Evolutionary conservation across 1,140 invertebrate species (phyloP), one percentile per base, ranked within the genome.

Genomic region (Drosophila dunni): DNA sequence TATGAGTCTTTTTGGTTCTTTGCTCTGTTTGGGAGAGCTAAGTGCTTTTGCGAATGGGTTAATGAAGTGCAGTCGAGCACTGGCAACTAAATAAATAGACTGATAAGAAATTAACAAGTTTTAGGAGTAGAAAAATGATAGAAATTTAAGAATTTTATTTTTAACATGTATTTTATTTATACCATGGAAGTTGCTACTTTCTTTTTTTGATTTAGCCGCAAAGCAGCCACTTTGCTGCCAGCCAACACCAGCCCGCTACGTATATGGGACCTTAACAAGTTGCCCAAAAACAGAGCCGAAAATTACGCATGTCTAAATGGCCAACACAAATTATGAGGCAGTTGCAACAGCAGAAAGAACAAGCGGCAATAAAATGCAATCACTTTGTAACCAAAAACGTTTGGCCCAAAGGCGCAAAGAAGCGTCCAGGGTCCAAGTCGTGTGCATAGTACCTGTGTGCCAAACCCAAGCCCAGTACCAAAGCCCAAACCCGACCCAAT

Each of bases 291-390:
- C 60, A 81, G 75, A 71, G 72, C 71, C 76, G 42, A 79, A 82
- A 88, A 88, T 79, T 83, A 88, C 72, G 83, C 79, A 88, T 71
- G 67, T 65, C 79, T 73, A 76, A 88, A 73, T 51, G 69, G 69
- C 63, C 64, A 65, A 63, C 75, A 74, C 57, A 78, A 86, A 88
- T 86, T 82, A 88, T 83, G 76, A 83, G 66, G 36, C 70, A 81
- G 64, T 29, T 29, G 24, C 54, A 17, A 45, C 24, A 72, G 17
- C 38, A 65, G 63, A 73, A 64, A 62, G 24, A 51, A 61, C 54
- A 62, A 53, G n/a, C 38, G 36, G 75, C 75, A 89, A 79, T 82
- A 86, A 88, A 79, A 88, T 77, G 63, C 84, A 66, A 89, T 83
- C 79, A 71, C 67, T 78, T 79, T 85, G 82, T 70, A 72, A 60